A percentile compares a stretch with the other conserved stretches of the same genome.
These are phyloP conservation scores for Fregetta grallaria DNA, from an alignment of 2,113 vertebrate genomes.

Conservation along the genomic window DNA sequence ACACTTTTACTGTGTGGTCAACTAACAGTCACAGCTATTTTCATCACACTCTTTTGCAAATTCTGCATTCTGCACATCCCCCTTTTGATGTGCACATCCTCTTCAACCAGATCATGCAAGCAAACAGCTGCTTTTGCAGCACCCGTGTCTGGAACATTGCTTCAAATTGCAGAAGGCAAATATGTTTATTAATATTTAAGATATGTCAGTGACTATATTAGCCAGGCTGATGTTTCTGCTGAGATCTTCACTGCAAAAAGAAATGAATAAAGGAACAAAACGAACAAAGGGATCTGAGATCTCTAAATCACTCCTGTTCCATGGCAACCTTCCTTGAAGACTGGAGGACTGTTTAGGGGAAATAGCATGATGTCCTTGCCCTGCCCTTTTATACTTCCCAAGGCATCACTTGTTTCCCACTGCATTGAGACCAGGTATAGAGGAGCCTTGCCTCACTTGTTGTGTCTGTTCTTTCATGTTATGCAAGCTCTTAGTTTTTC, in stretches of 20 bases:
- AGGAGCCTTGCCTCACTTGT: not conserved
- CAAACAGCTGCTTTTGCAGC: not conserved
- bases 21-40: not conserved
- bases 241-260: not conserved
- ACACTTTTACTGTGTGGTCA: not conserved
- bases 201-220: not conserved
- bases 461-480: not conserved
- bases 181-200: slow-evolving; percentile 32
- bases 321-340: not conserved
- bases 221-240: not conserved
- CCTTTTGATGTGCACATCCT: not conserved
- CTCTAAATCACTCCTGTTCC: not conserved
- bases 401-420: not conserved
- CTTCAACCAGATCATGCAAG: not conserved
- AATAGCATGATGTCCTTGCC: not conserved
- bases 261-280: not conserved
- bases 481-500: not conserved
- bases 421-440: not conserved
- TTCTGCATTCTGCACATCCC: not conserved
- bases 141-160: not conserved
- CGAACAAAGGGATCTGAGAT: not conserved
- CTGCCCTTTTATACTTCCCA: not conserved
- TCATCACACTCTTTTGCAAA: not conserved
- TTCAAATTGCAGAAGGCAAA: not conserved
- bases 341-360: not conserved